phyloP scores from a whole-genome alignment of 2,888 invertebrate species.

The Mellilla xanthometata region DNA sequence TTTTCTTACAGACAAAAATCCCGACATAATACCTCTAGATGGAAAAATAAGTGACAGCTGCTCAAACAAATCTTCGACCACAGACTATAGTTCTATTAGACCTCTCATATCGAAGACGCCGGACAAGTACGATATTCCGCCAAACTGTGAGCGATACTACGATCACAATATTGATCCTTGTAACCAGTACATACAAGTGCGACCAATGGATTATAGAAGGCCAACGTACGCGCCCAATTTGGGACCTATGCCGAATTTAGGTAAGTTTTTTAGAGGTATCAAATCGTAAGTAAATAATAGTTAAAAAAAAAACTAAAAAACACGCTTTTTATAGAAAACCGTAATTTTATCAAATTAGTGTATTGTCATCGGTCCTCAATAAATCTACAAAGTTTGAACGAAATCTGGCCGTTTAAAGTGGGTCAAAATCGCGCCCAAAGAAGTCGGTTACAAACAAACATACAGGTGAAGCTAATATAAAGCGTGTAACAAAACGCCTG shows the following conservation, averaged over 20 bases:
- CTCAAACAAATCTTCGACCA: conserved; percentile 71
- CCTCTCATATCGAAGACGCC: conserved; percentile 66
- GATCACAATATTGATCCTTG: conserved; percentile 66
- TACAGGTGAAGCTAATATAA: no score
- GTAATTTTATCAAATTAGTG: no score
- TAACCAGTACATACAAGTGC: conserved; percentile 68
- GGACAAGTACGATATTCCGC: conserved; percentile 65
- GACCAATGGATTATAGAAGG: conserved; percentile 64
- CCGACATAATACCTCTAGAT: conserved; percentile 75
- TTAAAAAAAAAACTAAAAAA: no score
- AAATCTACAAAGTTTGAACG: no score
- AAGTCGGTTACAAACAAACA: no score
- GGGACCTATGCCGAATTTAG: conserved; percentile 54
- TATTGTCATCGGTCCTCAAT: no score
- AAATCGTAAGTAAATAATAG: no score
- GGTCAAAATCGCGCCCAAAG: no score
- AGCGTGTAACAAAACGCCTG: no score
- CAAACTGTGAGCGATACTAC: conserved; percentile 62
- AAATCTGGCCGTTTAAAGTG: no score
- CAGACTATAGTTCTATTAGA: conserved; percentile 69
- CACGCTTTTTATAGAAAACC: no score
- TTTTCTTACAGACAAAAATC: conserved; percentile 70
- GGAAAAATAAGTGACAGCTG: conserved; percentile 75
- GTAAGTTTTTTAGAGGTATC: no score
- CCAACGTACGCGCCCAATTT: conserved; percentile 48